These are phyloP conservation scores for Autographa pulchrina DNA, from an alignment of 2,888 invertebrate species.

Conservation along the genomic window DNA sequence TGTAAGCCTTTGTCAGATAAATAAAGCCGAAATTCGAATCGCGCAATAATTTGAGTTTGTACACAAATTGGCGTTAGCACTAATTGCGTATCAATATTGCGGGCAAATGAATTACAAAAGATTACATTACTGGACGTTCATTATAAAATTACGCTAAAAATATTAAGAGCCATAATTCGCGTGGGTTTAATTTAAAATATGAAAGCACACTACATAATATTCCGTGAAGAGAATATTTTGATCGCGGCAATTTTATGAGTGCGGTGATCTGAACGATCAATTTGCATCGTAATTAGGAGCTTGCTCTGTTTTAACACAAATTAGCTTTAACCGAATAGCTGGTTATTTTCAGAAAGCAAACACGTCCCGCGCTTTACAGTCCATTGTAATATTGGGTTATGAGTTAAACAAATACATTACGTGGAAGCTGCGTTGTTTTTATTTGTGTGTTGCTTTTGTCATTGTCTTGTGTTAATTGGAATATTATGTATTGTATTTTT, in stretches of 20 bases:
- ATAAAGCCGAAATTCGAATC: background rate
- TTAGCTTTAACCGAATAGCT: constrained; percentile 77
- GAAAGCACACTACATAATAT: constrained; percentile 43
- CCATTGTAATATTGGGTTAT: constrained; percentile 59
- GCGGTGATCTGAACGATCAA: constrained; percentile 82
- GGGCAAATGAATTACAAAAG: constrained; percentile 32
- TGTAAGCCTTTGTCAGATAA: background rate
- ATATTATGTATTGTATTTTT: background rate
- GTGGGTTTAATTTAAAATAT: constrained; percentile 52
- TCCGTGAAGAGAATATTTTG: constrained; percentile 64
- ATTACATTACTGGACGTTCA: constrained; percentile 37
- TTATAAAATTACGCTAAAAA: constrained; percentile 46
- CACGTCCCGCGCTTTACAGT: constrained; percentile 63
- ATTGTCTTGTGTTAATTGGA: constrained; percentile 17
- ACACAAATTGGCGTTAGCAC: constrained; percentile 11
- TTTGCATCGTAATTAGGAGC: constrained; percentile 87
- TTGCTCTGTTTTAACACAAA: constrained; percentile 82
- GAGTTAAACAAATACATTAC: constrained; percentile 53
- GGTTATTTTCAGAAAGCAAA: constrained; percentile 69
- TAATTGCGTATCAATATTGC: constrained; percentile 25
- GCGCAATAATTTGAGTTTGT: constrained; percentile 1
- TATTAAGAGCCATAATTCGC: constrained; percentile 48
- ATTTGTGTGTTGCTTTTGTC: constrained; percentile 12
- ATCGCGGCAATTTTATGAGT: constrained; percentile 77
- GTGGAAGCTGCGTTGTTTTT: constrained; percentile 44